A percentile compares a stretch with the other conserved stretches of the same genome.
These are phyloP conservation scores for Acleris holmiana DNA, from an alignment of 2,888 invertebrate species.

Conservation along the genomic window DNA sequence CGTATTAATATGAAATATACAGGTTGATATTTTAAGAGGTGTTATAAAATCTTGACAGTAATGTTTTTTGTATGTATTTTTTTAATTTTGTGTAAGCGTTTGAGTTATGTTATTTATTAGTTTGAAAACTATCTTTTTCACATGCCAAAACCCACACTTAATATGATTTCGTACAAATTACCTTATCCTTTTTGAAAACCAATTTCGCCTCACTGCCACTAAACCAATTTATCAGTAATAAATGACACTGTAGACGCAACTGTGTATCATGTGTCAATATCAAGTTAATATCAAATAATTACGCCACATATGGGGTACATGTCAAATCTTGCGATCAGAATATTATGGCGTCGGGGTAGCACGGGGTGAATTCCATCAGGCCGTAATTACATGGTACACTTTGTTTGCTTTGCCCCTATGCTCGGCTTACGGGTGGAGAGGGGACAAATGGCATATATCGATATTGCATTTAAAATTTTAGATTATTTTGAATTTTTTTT, in stretches of 20 bases:
- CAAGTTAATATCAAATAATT: constrained; percentile 27
- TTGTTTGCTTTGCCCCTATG: constrained; percentile 70
- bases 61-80: too few relatives aligned
- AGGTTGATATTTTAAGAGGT: too few relatives aligned
- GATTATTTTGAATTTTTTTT: neutral
- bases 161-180: too few relatives aligned
- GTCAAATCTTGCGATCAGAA: constrained; percentile 36
- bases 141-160: too few relatives aligned
- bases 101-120: too few relatives aligned
- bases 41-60: too few relatives aligned
- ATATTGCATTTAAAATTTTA: constrained; percentile 31
- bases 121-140: too few relatives aligned
- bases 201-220: too few relatives aligned
- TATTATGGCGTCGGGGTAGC: constrained; percentile 20
- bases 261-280: constrained; percentile 8
- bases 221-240: neutral
- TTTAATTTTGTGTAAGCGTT: too few relatives aligned
- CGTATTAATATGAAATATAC: neutral
- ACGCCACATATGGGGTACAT: constrained; percentile 17
- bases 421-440: constrained; percentile 58
- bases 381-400: constrained; percentile 59
- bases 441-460: constrained; percentile 42
- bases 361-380: constrained; percentile 39
- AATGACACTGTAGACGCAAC: neutral
- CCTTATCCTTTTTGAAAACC: too few relatives aligned